Conservation (phyloP, 2,113 vertebrate species). For the Hippocampus mohnikei region DNA sequence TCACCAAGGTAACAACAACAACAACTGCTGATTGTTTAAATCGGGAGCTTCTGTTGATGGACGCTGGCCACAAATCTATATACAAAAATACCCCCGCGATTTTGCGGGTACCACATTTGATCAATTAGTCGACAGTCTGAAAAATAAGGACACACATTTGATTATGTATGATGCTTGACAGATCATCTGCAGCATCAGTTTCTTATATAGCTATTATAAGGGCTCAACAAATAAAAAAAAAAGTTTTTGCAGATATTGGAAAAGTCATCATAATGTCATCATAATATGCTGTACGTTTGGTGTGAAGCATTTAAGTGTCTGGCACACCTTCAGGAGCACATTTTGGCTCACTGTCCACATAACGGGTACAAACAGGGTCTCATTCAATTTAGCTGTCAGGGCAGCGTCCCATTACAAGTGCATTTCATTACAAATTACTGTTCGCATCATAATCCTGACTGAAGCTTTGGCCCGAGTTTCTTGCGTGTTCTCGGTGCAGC, state of each 20-base stretch:
- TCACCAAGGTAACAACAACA: slow-evolving; percentile 60
- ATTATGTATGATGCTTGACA: not conserved
- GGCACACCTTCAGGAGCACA: slow-evolving; percentile 17
- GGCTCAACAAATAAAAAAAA: too few relatives aligned
- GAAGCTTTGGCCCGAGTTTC: slow-evolving; percentile 32
- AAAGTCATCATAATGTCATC: not conserved
- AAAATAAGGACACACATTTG: not conserved
- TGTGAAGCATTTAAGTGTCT: slow-evolving; percentile 7
- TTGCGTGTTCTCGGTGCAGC: slow-evolving; percentile 38
- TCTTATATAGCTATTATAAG: not conserved
- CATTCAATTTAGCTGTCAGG: slow-evolving; percentile 35
- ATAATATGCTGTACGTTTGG: not conserved
- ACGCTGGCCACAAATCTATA: slow-evolving; percentile 27
- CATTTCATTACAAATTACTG: slow-evolving; percentile 51
- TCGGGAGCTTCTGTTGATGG: slow-evolving; percentile 15
- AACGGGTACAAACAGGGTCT: slow-evolving; percentile 25
- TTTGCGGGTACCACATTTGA: slow-evolving; percentile 20
- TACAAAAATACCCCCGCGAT: slow-evolving; percentile 20
- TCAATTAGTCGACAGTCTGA: slow-evolving; percentile 14
- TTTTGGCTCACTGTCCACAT: slow-evolving; percentile 22
- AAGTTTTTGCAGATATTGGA: not conserved
- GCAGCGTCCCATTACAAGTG: slow-evolving; percentile 38
- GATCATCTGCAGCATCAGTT: not conserved
- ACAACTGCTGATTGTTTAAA: slow-evolving; percentile 25
- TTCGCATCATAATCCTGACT: slow-evolving; percentile 44